Base-by-base conservation (phyloP, 1,140 invertebrate genomes). In the Heliconius melpomene region DNA sequence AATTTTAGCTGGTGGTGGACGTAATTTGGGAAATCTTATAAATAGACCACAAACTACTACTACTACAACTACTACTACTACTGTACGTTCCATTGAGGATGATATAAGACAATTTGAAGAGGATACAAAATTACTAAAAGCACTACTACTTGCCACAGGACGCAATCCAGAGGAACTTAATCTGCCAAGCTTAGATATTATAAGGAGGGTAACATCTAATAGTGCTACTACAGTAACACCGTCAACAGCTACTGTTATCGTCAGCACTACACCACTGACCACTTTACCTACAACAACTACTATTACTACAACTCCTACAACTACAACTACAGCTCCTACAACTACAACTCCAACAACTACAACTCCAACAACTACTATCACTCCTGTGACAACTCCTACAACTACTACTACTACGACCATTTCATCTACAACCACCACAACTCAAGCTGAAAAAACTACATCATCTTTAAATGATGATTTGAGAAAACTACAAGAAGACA, bases 111-210 rank as follows among this genome's bases (percentile, higher is more conserved):
- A 93, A 77, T 89, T 93, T 79, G 87, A 93, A 83, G 92, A 93
- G 85, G 92, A 94, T 78, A 89, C 90, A 23, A 92, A 91, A 87
- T 84, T 94, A 72, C 84, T 94, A 76, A 90, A 90, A 86, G 93
- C 90, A 72, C 80, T 94, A 29, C 87, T 94, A 75, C 82, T 89
- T 82, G 93, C 91, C 38, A 93, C 88, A 7, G 91, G 91, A 57
- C 90, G 90, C 82, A 89, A 91, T 83, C 88, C 91, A 36, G 79
- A 83, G 18, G 87, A 89, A 8, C 84, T 91, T 23, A 90, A 90
- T 78, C 81, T 91, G 75, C 87, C 89, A 71, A 86, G 74, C 75
- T 81, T 91, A 76, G 81, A 86, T 72, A 75, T 79, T 78, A 84
- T 86, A 79, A 86, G 83, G 75, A 54, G 81, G 81, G 78, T 77